Conservation (phyloP, 2,888 invertebrate genomes). For the Dolomedes plantarius region DNA sequence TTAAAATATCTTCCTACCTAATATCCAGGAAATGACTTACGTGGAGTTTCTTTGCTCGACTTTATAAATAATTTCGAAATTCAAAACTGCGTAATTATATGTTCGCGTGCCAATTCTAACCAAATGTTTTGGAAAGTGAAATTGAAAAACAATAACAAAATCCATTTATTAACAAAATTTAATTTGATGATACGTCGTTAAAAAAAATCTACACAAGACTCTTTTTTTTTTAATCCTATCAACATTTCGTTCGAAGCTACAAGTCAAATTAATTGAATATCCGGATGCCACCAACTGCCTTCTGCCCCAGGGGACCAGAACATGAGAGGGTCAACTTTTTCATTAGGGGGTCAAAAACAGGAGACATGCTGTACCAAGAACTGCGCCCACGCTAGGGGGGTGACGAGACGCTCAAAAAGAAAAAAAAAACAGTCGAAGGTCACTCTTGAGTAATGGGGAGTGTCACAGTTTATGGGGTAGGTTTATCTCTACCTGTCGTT, state of each 20-base stretch:
- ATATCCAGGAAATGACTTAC: too few species aligned
- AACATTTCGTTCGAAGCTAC: background rate
- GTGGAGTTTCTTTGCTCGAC: too few species aligned
- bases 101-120: too few species aligned
- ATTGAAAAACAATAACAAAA: too few species aligned
- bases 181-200: too few species aligned
- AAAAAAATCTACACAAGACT: too few species aligned
- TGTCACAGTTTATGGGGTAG: conserved; percentile 35
- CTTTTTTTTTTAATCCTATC: too few species aligned
- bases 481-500: conserved; percentile 56
- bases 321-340: conserved; percentile 8
- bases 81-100: too few species aligned
- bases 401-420: background rate
- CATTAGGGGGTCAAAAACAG: conserved; percentile 35
- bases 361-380: conserved; percentile 17
- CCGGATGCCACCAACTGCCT: background rate
- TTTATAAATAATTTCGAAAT: too few species aligned
- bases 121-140: too few species aligned
- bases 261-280: background rate
- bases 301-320: background rate
- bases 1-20: too few species aligned
- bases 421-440: conserved; percentile 14
- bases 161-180: too few species aligned
- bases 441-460: conserved; percentile 43
- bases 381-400: conserved; percentile 3